Evolutionary conservation across 2,888 invertebrate species (phyloP).

Genomic region (Caenorhabditis angaria): DNA sequence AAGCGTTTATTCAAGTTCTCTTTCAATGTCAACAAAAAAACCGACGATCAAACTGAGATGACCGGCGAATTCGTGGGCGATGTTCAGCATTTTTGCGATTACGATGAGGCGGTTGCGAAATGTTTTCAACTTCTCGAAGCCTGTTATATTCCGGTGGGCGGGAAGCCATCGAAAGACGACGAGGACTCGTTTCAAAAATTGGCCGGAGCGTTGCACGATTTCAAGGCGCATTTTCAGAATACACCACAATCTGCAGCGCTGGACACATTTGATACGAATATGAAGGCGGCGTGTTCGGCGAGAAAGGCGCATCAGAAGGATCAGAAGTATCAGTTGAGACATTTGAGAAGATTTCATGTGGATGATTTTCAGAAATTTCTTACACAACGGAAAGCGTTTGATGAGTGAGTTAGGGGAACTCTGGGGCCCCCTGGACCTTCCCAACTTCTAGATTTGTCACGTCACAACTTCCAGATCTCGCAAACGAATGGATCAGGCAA

Average conservation of each 20-base stretch:
- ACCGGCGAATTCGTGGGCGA: slow-evolving; percentile 33
- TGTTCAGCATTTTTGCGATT: slow-evolving; percentile 33
- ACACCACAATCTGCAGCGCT: background rate
- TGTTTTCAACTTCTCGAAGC: slow-evolving; percentile 20
- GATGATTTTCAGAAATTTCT: slow-evolving; percentile 4
- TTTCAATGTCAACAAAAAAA: slow-evolving; percentile 33
- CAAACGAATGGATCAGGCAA: slow-evolving; percentile 16
- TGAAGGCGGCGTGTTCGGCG: background rate
- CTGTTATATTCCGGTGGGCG: background rate
- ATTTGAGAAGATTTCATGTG: slow-evolving; percentile 6
- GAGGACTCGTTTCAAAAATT: background rate
- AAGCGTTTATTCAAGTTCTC: slow-evolving; percentile 25
- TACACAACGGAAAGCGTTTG: background rate
- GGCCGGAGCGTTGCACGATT: background rate
- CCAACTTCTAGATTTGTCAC: too few species aligned
- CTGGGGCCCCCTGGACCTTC: too few species aligned
- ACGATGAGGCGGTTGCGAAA: slow-evolving; percentile 23
- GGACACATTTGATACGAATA: background rate
- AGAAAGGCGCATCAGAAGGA: slow-evolving; percentile 5
- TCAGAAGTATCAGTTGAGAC: slow-evolving; percentile 7
- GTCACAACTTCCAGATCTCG: too few species aligned
- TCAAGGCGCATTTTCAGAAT: background rate
- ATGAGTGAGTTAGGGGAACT: slow-evolving; percentile 3
- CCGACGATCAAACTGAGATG: slow-evolving; percentile 34
- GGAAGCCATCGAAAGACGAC: background rate